These are phyloP conservation scores for Hippocampus mohnikei DNA, from an alignment of 2,113 vertebrate genomes.

Conservation along the genomic window DNA sequence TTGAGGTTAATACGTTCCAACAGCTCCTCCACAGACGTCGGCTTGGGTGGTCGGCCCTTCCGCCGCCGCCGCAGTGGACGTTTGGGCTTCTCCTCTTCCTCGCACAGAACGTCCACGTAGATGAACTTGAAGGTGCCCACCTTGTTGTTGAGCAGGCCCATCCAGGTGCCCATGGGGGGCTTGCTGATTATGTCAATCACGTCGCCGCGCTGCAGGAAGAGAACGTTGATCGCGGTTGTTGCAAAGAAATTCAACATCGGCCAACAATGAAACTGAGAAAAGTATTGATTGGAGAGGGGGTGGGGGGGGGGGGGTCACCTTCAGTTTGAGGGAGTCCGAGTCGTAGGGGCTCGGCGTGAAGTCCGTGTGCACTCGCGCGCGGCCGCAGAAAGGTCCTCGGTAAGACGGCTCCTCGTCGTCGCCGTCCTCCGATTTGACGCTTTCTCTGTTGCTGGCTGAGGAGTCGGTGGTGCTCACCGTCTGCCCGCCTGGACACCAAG, in stretches of 20 bases:
- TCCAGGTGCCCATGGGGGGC: slow-evolving; percentile 99
- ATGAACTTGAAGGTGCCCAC: slow-evolving; percentile 99
- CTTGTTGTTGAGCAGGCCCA: slow-evolving; percentile 97
- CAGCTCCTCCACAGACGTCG: slow-evolving; percentile 93
- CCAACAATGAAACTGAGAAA: neutral
- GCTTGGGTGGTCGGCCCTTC: slow-evolving; percentile 88
- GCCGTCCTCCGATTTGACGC: slow-evolving; percentile 96
- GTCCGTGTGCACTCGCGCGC: slow-evolving; percentile 92
- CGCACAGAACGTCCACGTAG: slow-evolving; percentile 92
- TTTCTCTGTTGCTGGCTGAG: slow-evolving; percentile 95
- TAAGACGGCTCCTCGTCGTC: slow-evolving; percentile 95
- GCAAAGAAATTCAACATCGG: too few species aligned
- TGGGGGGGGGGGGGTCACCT: slow-evolving; percentile 71
- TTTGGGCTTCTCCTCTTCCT: slow-evolving; percentile 93
- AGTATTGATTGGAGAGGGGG: neutral
- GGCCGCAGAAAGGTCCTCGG: slow-evolving; percentile 94
- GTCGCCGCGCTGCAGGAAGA: slow-evolving; percentile 83
- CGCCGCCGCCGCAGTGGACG: slow-evolving; percentile 83
- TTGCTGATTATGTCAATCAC: slow-evolving; percentile 99
- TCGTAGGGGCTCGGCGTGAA: slow-evolving; percentile 99
- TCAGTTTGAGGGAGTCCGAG: slow-evolving; percentile 94
- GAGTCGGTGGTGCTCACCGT: slow-evolving; percentile 98
- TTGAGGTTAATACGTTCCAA: slow-evolving; percentile 94
- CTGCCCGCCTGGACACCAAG: slow-evolving; percentile 82
- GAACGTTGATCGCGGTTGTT: too few species aligned